Conservation (phyloP, 2,113 vertebrate genomes). For the Archocentrus centrarchus region DNA sequence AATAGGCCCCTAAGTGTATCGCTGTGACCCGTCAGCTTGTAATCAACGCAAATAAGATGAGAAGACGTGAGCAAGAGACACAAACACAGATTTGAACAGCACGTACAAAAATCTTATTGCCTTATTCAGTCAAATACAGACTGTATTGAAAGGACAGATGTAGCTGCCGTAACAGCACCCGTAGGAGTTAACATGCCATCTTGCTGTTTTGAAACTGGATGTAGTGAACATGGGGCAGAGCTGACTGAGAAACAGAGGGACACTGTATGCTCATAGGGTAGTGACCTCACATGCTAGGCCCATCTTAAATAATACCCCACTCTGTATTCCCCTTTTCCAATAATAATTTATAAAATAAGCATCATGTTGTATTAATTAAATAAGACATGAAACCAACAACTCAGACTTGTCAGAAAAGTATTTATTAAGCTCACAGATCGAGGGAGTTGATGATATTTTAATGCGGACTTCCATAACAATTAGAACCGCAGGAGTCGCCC, state of each 20-base stretch:
- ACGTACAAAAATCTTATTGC: slow-evolving; percentile 52
- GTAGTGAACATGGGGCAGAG: neutral
- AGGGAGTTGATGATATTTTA: neutral
- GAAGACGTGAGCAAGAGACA: slow-evolving; percentile 79
- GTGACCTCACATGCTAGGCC: neutral
- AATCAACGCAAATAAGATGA: slow-evolving; percentile 85
- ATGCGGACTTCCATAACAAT: neutral
- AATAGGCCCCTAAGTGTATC: slow-evolving; percentile 78
- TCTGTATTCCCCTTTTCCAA: neutral
- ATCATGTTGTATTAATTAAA: neutral
- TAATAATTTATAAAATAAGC: slow-evolving; percentile 2
- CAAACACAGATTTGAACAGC: slow-evolving; percentile 80
- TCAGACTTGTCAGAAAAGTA: neutral
- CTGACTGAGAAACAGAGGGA: too few species aligned
- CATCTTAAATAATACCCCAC: neutral
- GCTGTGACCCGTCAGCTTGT: slow-evolving; percentile 81
- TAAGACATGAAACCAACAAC: neutral
- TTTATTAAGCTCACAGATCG: neutral
- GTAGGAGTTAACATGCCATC: neutral
- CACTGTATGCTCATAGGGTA: too few species aligned
- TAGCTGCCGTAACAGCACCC: neutral
- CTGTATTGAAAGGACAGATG: neutral
- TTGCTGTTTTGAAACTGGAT: neutral
- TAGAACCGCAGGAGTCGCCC: neutral
- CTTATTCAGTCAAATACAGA: slow-evolving; percentile 2